Evolutionary conservation across 2,888 invertebrate species (phyloP).

Genomic region (Hoplodrina ambigua): DNA sequence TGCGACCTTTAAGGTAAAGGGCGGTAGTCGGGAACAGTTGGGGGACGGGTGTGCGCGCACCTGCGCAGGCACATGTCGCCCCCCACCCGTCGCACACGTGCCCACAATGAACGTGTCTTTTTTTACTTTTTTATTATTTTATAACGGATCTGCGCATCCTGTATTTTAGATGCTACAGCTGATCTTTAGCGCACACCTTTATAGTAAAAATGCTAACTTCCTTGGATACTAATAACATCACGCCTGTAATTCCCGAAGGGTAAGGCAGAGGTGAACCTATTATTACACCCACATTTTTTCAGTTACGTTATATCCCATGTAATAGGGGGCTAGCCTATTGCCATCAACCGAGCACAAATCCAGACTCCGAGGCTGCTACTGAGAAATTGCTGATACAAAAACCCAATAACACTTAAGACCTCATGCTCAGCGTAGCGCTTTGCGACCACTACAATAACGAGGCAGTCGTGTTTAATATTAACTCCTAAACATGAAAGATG

Average conservation of each 20-base stretch:
- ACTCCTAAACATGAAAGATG: conserved; percentile 25
- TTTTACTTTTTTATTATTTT: conserved; percentile 56
- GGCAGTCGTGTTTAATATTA: no score
- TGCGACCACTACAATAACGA: no score
- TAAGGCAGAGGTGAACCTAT: no score
- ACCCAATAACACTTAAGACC: no score
- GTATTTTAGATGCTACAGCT: conserved; percentile 52
- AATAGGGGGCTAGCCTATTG: no score
- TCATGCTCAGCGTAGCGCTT: no score
- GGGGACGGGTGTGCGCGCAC: conserved; percentile 64
- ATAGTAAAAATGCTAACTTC: conserved; percentile 12
- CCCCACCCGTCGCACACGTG: conserved; percentile 59
- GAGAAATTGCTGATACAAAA: no score
- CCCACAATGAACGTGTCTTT: conserved; percentile 48
- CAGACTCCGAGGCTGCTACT: no score
- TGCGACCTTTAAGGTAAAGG: conserved; percentile 54
- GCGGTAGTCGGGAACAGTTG: conserved; percentile 65
- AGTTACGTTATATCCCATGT: no score
- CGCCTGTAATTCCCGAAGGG: no score
- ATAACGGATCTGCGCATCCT: conserved; percentile 61
- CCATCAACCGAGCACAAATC: no score
- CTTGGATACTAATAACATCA: background rate
- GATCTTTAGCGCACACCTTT: conserved; percentile 40
- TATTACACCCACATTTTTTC: no score
- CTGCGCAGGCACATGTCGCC: conserved; percentile 68